Conservation (phyloP, 2,797 vertebrate genomes). For the Epinephelus coioides region DNA sequence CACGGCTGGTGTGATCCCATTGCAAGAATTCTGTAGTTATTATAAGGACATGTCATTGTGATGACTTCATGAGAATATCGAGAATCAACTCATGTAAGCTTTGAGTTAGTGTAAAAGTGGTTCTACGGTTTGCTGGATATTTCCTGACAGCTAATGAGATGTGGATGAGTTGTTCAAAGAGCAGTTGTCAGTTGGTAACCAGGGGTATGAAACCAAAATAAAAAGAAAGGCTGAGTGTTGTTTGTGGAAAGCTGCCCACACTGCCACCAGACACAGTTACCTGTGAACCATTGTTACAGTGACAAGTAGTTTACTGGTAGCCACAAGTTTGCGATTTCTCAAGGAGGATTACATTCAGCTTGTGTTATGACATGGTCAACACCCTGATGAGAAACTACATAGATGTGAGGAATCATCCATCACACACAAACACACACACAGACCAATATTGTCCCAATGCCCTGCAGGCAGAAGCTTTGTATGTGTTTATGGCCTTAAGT, state of each 20-base stretch:
- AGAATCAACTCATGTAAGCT: neutral
- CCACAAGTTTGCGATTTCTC: conserved; percentile 61
- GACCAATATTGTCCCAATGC: conserved; percentile 70
- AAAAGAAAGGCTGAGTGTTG: neutral
- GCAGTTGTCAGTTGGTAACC: neutral
- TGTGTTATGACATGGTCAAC: conserved; percentile 64
- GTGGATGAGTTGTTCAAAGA: neutral
- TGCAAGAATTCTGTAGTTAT: neutral
- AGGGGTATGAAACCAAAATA: neutral
- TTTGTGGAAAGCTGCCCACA: neutral
- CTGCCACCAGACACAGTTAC: conserved; percentile 8
- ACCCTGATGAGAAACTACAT: conserved; percentile 73
- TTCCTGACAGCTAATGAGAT: neutral
- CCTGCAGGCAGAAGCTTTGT: conserved; percentile 69
- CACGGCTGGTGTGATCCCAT: no score
- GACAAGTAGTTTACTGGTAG: conserved; percentile 34
- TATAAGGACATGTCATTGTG: neutral
- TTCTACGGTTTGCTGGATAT: conserved; percentile 7
- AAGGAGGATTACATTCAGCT: conserved; percentile 72
- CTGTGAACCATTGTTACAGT: conserved; percentile 17
- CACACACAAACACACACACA: conserved; percentile 60
- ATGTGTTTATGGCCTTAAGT: conserved; percentile 76
- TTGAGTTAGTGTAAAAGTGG: neutral
- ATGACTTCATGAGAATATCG: conserved; percentile 7
- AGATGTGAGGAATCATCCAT: conserved; percentile 69